Base-by-base conservation (phyloP, 2,113 vertebrate species). In the Corythaixoides concolor region DNA sequence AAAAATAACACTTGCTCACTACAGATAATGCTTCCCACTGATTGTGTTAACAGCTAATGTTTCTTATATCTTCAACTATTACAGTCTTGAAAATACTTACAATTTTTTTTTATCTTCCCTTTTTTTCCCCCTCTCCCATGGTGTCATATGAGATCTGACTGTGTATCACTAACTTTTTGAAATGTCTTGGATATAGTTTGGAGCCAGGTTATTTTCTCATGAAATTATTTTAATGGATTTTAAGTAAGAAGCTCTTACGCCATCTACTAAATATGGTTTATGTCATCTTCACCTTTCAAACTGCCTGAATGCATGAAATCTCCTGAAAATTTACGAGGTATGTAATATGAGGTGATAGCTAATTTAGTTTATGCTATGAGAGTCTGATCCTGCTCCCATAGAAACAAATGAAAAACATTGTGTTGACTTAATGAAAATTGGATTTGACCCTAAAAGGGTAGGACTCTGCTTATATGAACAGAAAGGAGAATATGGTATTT, bases 361-460 rank as follows among this genome's bases (percentile, higher is more conserved):
- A 58, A 33, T 70, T 59, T 58, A 47, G 59, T 67, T 88, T 55
- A 68, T 80, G 28, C 55, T 70, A 17, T 50, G 56, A 4, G 81
- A 87, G 19, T 47, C 74, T 64, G 37, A 85, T 77, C 37, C 47
- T 77, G 21, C 70, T 93, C 75, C 47, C 72, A 56, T 0, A 63
- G 92, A 96, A 94, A 84, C 39, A 91, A 91, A 85, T 43, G 5
- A 19, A 80, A 94, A 96, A 37, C 15, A 56, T 32, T 70, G 23
- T 67, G 43, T 27, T 83, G 35, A 53, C 45, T 91, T 83, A 63
- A 24, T 32, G 15, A 84, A 79, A 81, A 84, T 43, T 81, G 68
- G 43, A 70, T 85, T 87, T 4, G 8, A 49, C 68, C 49, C 60
- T 75, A 32, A 81, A 84, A 86, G 47, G 16, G 6, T 21, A 26